Base-by-base conservation (phyloP, 1,140 invertebrate genomes). In the Spodoptera litura region DNA sequence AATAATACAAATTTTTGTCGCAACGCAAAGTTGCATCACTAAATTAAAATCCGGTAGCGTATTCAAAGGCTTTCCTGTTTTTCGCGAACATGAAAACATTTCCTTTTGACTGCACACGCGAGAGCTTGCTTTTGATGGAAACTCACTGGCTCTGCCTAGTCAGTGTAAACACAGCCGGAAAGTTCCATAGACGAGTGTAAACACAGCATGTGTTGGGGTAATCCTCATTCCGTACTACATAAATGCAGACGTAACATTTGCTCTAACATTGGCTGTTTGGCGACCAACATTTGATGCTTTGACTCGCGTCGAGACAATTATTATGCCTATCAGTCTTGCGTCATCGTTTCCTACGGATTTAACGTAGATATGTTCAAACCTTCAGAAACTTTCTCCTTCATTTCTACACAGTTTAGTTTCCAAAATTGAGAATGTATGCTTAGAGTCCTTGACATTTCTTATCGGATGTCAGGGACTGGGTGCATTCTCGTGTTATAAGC, bases 21-120 rank as follows among this genome's bases (percentile, higher is more conserved):
- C 11, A 15, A 56, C 13, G 27, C 53, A 13, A 25, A 56, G 9
- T 56, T 44, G 38, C 9, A 44, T 44, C 38, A 44, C 15, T 2
- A 66, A 66, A 49, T 49, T 15, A 1, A 44, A 44, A 44, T 20
- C 11, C 11, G 13, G 25, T 27, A 13, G 31, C 15, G 10, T 5
- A 49, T 74, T 74, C n/a, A 25, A 74, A 74, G 44, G 56, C 56
- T 13, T 49, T 59, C 35, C 56, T 51, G 55, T 74, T 72, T n/a
- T 49, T 59, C 15, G 11, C 38, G 5, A 35, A 6, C 38, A 49
- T 71, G 31, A 38, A 72, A 72, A 73, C 71, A 59, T 61, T 74
- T 31, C 35, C 44, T 35, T 59, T 59, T 61, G 52, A 71, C 44
- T 52, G 38, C 11, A 52, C 44, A 4, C 15, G 25, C 51, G 20